A percentile compares a stretch with the other conserved stretches of the same genome.
Evolutionary conservation across 2,888 invertebrate species (phyloP).

Genomic region (Drosophila maculinotata): DNA sequence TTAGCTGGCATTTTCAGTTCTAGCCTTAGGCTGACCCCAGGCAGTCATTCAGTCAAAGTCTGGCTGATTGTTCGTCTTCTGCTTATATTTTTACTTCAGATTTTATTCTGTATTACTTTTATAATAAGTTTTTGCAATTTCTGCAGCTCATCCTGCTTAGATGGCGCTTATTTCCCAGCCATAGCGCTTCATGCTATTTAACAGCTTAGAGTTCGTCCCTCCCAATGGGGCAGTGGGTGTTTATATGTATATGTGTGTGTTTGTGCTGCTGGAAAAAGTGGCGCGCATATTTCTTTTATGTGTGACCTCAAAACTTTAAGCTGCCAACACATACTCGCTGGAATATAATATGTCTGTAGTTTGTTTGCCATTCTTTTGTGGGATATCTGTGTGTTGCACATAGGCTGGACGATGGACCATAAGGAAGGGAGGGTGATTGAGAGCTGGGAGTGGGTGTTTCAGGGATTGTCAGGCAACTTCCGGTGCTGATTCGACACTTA

Average conservation of each 20-base stretch:
- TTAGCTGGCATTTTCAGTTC: conserved; percentile 49
- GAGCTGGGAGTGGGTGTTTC: conserved; percentile 39
- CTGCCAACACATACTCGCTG: conserved; percentile 42
- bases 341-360: conserved; percentile 41
- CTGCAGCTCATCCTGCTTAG: conserved; percentile 77
- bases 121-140: conserved; percentile 78
- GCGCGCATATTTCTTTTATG: conserved; percentile 69
- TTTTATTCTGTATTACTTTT: conserved; percentile 67
- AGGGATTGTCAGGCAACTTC: conserved; percentile 65
- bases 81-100: neutral
- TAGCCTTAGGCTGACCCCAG: conserved; percentile 43
- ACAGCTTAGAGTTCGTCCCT: conserved; percentile 57
- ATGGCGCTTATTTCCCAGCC: conserved; percentile 70
- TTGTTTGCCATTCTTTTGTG: conserved; percentile 35
- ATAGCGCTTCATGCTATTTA: conserved; percentile 72
- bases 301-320: conserved; percentile 73
- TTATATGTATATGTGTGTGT: conserved; percentile 13
- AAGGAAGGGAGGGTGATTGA: neutral
- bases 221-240: neutral
- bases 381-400: conserved; percentile 43
- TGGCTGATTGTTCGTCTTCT: neutral
- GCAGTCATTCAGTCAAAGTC: conserved; percentile 6
- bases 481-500: conserved; percentile 48
- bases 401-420: conserved; percentile 19
- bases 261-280: conserved; percentile 34